Evolutionary conservation across 1,140 invertebrate species (phyloP), one percentile per base, ranked within the genome.

Genomic region (Batillaria attramentaria): DNA sequence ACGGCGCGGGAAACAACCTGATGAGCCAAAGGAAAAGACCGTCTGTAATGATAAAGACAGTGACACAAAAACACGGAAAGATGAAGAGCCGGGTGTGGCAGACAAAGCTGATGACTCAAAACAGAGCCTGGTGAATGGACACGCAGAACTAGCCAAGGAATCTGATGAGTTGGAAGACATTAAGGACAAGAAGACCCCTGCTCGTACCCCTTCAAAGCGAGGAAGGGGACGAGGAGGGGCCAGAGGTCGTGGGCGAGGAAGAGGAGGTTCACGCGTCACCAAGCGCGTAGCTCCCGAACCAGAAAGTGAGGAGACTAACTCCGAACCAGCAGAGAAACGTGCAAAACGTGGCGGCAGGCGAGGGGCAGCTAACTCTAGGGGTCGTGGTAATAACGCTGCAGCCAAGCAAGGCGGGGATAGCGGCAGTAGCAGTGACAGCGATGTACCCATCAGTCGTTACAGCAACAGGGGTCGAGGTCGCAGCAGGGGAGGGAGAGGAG

Each of bases 161-260:
- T n/a, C 77, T 68, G 33, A 75, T 43, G 18, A 77, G 62, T n/a
- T 39, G 65, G 35, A 84, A 35, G 72, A 31, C 69, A 42, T 66
- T 72, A 50, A 28, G 46, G 4, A 72, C 75, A 80, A 10, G 54
- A 73, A 37, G 28, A 37, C 2, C 46, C 35, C 68, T 69, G 69
- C 20, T 75, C 73, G 35, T 74, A 50, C 1, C 16, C 41, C 78
- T 0, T 62, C 10, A 62, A n/a, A 62, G 57, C n/a, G 39, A 35
- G n/a, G 78, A 68, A 54, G 80, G 79, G 39, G 81, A 68, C 70
- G 80, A 80, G 50, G 24, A 35, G 33, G 80, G 77, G 69, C 73
- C 78, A 24, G 72, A 31, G 76, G 79, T 8, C 72, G 77, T 35
- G 80, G 81, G 1, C 77, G 77, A 24, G 31, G 41, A 28, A 76